Evolutionary conservation across 2,797 vertebrate species (phyloP).

Genomic region (Trachurus trachurus): DNA sequence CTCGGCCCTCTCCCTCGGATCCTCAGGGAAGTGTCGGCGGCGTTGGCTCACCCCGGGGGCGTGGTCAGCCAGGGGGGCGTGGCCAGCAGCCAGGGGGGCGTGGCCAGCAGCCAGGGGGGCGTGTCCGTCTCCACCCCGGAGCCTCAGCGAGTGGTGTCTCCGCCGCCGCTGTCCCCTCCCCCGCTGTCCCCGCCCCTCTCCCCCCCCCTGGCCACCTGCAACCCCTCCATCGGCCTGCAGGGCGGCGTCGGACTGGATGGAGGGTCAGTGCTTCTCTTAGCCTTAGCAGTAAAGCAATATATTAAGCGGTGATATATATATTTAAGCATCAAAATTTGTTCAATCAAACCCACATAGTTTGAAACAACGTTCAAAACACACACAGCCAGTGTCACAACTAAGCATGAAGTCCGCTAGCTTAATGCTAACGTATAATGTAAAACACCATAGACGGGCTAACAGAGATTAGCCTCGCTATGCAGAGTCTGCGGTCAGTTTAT

Average conservation of each 20-base stretch:
- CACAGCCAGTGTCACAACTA: no score
- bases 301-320: no score
- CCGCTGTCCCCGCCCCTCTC: slow-evolving; percentile 76
- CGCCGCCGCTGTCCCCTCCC: slow-evolving; percentile 76
- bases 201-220: slow-evolving; percentile 85
- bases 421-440: no score
- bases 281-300: no score
- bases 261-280: slow-evolving; percentile 58
- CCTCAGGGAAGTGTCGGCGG: slow-evolving; percentile 92
- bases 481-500: no score
- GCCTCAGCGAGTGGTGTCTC: slow-evolving; percentile 86
- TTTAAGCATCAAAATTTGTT: no score
- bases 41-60: slow-evolving; percentile 90
- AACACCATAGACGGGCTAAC: no score
- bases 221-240: slow-evolving; percentile 93
- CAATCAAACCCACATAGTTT: no score
- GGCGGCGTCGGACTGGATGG: slow-evolving; percentile 90
- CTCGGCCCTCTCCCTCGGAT: slow-evolving; percentile 94
- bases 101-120: slow-evolving; percentile 71
- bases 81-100: no score
- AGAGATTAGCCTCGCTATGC: no score
- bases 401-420: no score
- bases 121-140: slow-evolving; percentile 86
- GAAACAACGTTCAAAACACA: no score
- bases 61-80: slow-evolving; percentile 58